Evolutionary conservation across 2,888 invertebrate genomes (phyloP).

Genomic region (Ditylenchus weischeri): DNA sequence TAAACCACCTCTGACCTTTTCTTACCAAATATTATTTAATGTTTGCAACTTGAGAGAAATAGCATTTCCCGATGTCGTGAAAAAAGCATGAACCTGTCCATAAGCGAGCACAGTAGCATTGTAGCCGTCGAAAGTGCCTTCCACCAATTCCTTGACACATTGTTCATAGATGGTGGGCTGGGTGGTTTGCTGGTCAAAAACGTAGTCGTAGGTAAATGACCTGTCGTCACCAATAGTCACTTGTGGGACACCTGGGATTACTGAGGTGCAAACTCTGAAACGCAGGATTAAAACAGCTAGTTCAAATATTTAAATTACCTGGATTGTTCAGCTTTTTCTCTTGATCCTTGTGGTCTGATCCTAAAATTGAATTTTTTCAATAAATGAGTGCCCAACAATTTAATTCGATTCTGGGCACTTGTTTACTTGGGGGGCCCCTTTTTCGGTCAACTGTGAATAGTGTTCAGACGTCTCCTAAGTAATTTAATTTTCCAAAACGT

Average conservation of each 20-base stretch:
- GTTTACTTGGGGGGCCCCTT: too few species aligned
- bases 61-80: background rate
- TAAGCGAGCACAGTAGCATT: slow-evolving; percentile 96
- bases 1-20: too few species aligned
- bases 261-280: slow-evolving; percentile 14
- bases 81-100: slow-evolving; percentile 71
- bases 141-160: slow-evolving; percentile 80
- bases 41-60: too few species aligned
- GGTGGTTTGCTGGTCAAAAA: slow-evolving; percentile 76
- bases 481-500: too few species aligned
- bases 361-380: slow-evolving; percentile 63
- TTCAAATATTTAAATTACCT: too few species aligned
- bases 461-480: too few species aligned
- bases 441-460: too few species aligned
- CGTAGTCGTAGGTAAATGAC: slow-evolving; percentile 69
- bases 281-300: too few species aligned
- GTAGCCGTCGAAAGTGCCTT: slow-evolving; percentile 89
- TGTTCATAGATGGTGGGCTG: slow-evolving; percentile 74
- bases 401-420: too few species aligned
- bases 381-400: too few species aligned
- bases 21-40: too few species aligned
- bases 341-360: slow-evolving; percentile 87
- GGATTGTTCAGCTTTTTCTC: slow-evolving; percentile 71
- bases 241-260: slow-evolving; percentile 11
- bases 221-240: slow-evolving; percentile 11